Percentiles rank a stretch among this genome's conserved stretches.
Conservation (phyloP, 2,797 vertebrate genomes). For the Premnoplex brunnescens region DNA sequence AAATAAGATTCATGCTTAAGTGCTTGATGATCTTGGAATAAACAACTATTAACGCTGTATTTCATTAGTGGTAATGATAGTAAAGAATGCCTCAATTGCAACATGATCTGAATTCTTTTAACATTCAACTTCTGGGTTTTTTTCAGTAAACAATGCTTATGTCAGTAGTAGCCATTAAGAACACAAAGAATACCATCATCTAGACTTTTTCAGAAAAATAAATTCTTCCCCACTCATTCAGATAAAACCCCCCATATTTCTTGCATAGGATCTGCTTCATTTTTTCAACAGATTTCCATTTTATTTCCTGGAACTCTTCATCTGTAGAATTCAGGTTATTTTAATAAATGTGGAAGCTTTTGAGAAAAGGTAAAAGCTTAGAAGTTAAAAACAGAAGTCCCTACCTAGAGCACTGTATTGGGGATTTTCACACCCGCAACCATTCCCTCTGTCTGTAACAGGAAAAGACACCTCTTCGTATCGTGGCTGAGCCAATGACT, state of each 20-base stretch:
- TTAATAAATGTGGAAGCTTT: neutral
- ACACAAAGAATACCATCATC: neutral
- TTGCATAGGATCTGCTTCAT: neutral
- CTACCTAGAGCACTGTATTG: neutral
- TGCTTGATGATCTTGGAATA: slow-evolving; percentile 28
- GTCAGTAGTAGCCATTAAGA: neutral
- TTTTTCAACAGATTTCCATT: neutral
- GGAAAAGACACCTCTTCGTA: neutral
- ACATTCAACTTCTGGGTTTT: neutral
- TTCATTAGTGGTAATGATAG: neutral
- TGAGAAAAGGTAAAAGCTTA: neutral
- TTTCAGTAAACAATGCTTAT: neutral
- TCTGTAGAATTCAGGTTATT: neutral
- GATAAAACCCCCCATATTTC: neutral
- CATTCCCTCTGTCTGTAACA: neutral
- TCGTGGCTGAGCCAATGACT: neutral
- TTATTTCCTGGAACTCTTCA: neutral
- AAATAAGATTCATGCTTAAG: neutral
- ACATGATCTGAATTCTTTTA: neutral
- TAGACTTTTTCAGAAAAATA: neutral
- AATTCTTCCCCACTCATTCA: neutral
- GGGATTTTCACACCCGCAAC: neutral
- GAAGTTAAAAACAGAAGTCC: neutral
- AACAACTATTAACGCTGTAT: slow-evolving; percentile 12
- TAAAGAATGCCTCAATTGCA: neutral